Conservation (phyloP, 92 coral and sea anemone genomes). For the Phenganax marumi region DNA sequence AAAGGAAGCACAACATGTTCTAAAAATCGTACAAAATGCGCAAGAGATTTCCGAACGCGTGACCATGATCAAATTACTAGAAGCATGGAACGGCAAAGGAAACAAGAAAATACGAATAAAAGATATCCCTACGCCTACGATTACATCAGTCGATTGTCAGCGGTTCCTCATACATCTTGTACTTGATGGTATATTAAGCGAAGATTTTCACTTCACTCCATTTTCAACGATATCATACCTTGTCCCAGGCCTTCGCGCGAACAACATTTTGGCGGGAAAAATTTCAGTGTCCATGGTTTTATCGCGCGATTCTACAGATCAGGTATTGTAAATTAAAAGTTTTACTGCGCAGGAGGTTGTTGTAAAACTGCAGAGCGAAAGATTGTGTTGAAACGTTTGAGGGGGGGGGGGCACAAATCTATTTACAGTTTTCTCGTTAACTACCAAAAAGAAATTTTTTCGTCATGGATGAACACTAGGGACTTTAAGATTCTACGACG, state of each 20-base stretch:
- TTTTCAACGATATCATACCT: conserved; percentile 87
- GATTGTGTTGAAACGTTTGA: no score
- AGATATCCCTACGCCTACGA: conserved; percentile 61
- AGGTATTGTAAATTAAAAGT: neutral
- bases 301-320: neutral
- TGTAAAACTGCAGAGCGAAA: no score
- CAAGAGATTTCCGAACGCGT: conserved; percentile 72
- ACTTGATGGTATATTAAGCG: conserved; percentile 77
- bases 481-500: no score
- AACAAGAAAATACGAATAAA: conserved; percentile 69
- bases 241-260: conserved; percentile 80
- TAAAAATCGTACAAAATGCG: conserved; percentile 77
- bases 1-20: conserved; percentile 58
- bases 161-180: conserved; percentile 74
- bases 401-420: no score
- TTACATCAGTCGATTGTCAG: conserved; percentile 73
- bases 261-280: conserved; percentile 55
- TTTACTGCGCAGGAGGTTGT: neutral
- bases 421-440: no score
- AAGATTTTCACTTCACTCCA: conserved; percentile 94
- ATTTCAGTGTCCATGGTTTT: conserved; percentile 54
- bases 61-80: conserved; percentile 79
- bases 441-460: no score
- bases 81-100: conserved; percentile 91
- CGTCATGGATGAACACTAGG: no score